Base-by-base conservation (phyloP, 2,113 vertebrate genomes). In the Erpornis zantholeuca region DNA sequence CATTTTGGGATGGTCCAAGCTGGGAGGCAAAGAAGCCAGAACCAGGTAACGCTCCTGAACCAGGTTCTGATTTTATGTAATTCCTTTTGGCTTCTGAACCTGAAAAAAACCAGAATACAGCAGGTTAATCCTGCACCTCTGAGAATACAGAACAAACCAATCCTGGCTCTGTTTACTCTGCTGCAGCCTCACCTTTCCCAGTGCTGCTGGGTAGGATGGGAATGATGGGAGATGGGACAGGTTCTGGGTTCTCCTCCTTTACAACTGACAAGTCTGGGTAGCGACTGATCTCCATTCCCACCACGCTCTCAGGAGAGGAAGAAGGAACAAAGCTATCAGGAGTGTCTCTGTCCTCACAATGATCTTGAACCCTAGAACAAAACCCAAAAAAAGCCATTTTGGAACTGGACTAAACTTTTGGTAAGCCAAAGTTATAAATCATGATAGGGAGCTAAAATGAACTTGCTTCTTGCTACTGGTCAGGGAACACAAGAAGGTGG, bases 251-350 rank as follows among this genome's bases (percentile, higher is more conserved):
- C 95, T 99, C 99, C 96, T 99, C 98, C 49, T 99, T 99, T 72
- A 99, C 98, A 44, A 98, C 92, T 0, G 99, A 99, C 91, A 99
- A 92, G 96, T 99, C 99, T 2, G 99, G 99, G 84, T 99, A 99
- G 38, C 99, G 97, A 96, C 98, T 99, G 78, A 99, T 97, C 97
- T 99, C 99, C 91, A 97, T 91, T 66, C 99, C 99, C 21, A 98
- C 97, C 82, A 99, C 98, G 1, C 99, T 99, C 97, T 99, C 99
- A 1, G 99, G 99, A 88, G 99, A 99, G 7, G 99, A 99, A 0
- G 99, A 99, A 12, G 99, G 99, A 52, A 99, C 98, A 60, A 98
- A 99, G 92, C 99, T 97, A 72, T 99, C 99, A 2, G 99, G 99
- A 40, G 98, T 98, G 90, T 98, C 98, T 33, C 98, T 97, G 56